phyloP scores from a whole-genome alignment of 2,888 invertebrate genomes.

The Endomychus coccineus region DNA sequence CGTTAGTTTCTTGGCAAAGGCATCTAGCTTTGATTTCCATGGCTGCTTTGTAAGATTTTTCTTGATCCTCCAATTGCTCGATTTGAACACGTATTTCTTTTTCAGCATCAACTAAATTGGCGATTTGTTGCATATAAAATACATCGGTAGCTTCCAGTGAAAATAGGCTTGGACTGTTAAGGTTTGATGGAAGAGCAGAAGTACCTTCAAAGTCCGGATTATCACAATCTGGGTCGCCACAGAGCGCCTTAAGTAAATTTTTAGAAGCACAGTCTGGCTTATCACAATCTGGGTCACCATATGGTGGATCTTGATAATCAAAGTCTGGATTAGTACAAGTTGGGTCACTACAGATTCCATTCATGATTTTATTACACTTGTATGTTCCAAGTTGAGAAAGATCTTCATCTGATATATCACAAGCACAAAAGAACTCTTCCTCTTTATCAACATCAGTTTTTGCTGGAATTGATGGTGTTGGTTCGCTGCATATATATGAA shows the following conservation, averaged over 20 bases:
- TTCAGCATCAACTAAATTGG: conserved; percentile 48
- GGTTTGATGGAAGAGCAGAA: no score
- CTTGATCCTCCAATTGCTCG: conserved; percentile 55
- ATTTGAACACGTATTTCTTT: conserved; percentile 55
- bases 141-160: conserved; percentile 37
- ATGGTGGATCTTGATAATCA: not conserved
- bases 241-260: not conserved
- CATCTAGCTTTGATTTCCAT: conserved; percentile 7
- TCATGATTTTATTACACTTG: no score
- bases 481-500: conserved; percentile 8
- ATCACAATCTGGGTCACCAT: conserved; percentile 1
- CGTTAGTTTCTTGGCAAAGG: conserved; percentile 6
- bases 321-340: conserved; percentile 8
- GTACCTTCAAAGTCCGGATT: no score
- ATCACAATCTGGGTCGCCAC: no score
- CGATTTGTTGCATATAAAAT: conserved; percentile 45
- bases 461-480: no score
- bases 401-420: conserved; percentile 4
- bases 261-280: conserved; percentile 8
- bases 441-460: no score
- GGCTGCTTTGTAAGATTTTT: conserved; percentile 50
- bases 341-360: no score
- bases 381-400: no score
- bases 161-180: conserved; percentile 10
- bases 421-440: conserved; percentile 10